A percentile compares a stretch with the other conserved stretches of the same genome.
These are phyloP conservation scores for Drosophila affinis DNA, from an alignment of 2,888 invertebrate species.

Conservation along the genomic window DNA sequence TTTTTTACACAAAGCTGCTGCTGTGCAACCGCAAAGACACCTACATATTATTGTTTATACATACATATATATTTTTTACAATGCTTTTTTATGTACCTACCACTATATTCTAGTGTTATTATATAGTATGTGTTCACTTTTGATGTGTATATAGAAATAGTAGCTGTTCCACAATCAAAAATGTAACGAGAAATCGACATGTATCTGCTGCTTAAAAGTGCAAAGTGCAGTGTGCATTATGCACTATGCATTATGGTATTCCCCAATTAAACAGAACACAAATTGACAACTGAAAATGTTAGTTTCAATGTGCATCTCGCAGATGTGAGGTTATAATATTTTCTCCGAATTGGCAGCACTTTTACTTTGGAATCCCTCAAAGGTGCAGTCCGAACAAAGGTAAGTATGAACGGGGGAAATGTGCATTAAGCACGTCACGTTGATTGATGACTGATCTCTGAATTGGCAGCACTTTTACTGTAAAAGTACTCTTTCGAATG, in stretches of 20 bases:
- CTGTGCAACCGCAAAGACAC: conserved; percentile 29
- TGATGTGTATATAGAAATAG: conserved; percentile 37
- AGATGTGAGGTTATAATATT: no score
- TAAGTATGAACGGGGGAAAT: no score
- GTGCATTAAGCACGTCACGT: no score
- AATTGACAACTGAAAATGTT: conserved; percentile 23
- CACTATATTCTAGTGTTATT: neutral
- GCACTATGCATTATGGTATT: conserved; percentile 10
- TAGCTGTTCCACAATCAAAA: conserved; percentile 40
- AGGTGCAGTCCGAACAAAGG: no score
- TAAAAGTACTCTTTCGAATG: no score
- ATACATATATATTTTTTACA: conserved; percentile 5
- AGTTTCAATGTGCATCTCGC: no score
- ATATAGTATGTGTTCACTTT: neutral
- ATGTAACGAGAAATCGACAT: conserved; percentile 29
- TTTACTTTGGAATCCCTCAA: no score
- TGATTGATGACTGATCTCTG: neutral
- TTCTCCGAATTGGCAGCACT: no score
- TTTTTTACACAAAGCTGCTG: conserved; percentile 27
- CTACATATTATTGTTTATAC: conserved; percentile 10
- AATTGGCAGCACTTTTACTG: neutral
- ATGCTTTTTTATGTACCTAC: conserved; percentile 16
- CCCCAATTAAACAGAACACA: conserved; percentile 27
- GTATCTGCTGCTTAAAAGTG: conserved; percentile 45
- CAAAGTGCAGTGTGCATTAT: conserved; percentile 1